Conservation (phyloP, 1,140 invertebrate genomes). For the Ceratina japonica region DNA sequence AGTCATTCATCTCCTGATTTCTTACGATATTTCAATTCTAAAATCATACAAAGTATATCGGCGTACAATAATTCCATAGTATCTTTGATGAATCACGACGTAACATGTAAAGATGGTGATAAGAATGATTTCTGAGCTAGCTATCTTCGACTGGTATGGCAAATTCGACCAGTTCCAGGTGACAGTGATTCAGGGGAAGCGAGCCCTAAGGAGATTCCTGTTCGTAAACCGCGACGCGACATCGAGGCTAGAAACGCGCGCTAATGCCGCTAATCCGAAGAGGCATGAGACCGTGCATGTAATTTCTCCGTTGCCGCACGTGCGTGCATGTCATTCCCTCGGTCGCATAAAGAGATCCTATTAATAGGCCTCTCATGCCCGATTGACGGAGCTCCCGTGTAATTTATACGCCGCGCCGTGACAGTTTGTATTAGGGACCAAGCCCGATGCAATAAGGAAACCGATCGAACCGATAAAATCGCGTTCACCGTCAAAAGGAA, state of each 20-base stretch:
- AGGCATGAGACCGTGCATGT: slow-evolving; percentile 32
- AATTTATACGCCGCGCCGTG: slow-evolving; percentile 41
- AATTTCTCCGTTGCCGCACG: slow-evolving; percentile 43
- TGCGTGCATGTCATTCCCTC: slow-evolving; percentile 48
- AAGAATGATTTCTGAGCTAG: too few species aligned
- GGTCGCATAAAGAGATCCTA: slow-evolving; percentile 47
- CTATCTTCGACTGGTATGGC: neutral
- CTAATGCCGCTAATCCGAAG: slow-evolving; percentile 32
- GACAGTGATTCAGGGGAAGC: slow-evolving; percentile 12
- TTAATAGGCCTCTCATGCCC: slow-evolving; percentile 48
- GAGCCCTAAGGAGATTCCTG: slow-evolving; percentile 11
- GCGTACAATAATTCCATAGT: too few species aligned
- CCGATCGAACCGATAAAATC: slow-evolving; percentile 37
- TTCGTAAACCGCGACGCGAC: slow-evolving; percentile 8
- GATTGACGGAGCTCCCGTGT: slow-evolving; percentile 40
- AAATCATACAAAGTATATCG: too few species aligned
- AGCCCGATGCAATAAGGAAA: slow-evolving; percentile 44
- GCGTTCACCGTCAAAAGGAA: slow-evolving; percentile 3
- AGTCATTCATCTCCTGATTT: neutral
- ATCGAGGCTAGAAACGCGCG: slow-evolving; percentile 23
- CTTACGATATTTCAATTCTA: neutral
- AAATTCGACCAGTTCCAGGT: neutral
- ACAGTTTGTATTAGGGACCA: slow-evolving; percentile 43
- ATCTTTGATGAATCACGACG: too few species aligned
- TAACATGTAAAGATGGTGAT: too few species aligned